These are phyloP conservation scores for Cinara cedri DNA, from an alignment of 2,888 invertebrate genomes.

Conservation along the genomic window DNA sequence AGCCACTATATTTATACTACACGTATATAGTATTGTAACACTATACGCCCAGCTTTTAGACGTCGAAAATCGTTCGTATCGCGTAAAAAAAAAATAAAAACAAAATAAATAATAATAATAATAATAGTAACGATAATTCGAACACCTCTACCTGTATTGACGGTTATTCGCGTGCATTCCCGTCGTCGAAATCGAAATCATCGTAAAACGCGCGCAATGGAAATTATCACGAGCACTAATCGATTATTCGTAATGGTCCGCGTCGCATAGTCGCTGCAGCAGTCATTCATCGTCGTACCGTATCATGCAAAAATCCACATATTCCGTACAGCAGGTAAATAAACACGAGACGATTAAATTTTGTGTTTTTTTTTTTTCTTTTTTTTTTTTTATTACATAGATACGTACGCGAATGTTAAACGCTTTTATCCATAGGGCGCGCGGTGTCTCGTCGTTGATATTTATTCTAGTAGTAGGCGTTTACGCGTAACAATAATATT, in stretches of 20 bases:
- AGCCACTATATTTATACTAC: no score
- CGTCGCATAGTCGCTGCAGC: no score
- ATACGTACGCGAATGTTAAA: neutral
- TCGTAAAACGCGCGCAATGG: no score
- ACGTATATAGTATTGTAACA: no score
- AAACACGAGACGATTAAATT: neutral
- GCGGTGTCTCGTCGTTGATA: neutral
- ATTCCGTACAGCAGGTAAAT: conserved; percentile 11
- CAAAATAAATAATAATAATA: no score
- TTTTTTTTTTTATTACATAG: neutral
- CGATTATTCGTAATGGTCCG: no score
- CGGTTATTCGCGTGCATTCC: neutral
- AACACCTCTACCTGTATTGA: neutral
- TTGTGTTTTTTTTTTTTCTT: neutral
- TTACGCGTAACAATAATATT: no score
- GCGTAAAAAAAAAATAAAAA: neutral
- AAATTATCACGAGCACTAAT: no score
- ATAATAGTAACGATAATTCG: no score
- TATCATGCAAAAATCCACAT: conserved; percentile 17
- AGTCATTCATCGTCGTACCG: no score
- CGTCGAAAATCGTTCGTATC: neutral
- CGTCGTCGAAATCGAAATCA: neutral
- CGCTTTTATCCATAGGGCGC: neutral
- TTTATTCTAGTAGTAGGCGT: no score
- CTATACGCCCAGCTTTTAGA: no score